These are phyloP conservation scores for Psophia crepitans DNA, from an alignment of 2,113 vertebrate species.

Conservation along the genomic window DNA sequence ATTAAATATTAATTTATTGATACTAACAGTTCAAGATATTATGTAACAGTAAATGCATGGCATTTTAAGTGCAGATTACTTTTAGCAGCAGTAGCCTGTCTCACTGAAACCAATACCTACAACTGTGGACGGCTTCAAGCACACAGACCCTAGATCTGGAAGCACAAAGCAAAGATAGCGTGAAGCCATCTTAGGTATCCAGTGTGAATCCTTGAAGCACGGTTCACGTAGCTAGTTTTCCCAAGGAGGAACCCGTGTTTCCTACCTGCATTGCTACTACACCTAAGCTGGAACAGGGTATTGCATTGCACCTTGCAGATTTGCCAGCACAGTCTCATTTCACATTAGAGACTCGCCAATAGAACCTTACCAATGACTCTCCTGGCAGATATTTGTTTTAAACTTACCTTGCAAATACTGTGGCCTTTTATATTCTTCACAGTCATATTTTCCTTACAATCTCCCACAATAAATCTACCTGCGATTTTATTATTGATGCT, in stretches of 20 bases:
- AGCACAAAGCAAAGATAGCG: background rate
- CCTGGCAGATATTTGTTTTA: background rate
- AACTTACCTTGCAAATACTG: background rate
- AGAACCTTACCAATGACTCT: background rate
- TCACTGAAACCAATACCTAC: background rate
- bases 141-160: rapidly evolving
- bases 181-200: too few relatives aligned
- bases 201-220: background rate
- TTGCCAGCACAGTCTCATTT: background rate
- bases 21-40: background rate
- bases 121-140: background rate
- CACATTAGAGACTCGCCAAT: background rate
- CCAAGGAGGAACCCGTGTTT: background rate
- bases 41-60: background rate
- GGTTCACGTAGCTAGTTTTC: rapidly evolving
- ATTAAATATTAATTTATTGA: background rate
- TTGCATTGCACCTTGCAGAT: background rate
- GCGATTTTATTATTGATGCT: slow-evolving; percentile 37
- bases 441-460: background rate
- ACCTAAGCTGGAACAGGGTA: background rate
- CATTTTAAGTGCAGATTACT: slow-evolving; percentile 12
- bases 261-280: background rate
- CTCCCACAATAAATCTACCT: slow-evolving; percentile 16
- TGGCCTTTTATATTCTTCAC: background rate
- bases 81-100: background rate